Conservation (phyloP, 2,113 vertebrate species). For the Passer domesticus region DNA sequence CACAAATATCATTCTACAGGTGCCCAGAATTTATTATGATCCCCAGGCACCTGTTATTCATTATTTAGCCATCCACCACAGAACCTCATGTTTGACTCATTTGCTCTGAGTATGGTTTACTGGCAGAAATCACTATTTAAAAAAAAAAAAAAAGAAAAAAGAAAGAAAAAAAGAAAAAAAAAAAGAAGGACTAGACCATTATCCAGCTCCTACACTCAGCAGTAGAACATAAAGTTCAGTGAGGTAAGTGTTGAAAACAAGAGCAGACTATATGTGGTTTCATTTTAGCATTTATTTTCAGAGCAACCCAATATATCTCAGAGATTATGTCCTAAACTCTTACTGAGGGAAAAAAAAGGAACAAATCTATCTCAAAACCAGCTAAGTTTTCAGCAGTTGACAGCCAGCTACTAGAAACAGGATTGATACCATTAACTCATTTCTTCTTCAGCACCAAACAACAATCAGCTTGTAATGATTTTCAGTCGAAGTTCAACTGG, state of each 20-base stretch:
- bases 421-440: background rate
- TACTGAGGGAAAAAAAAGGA: fast-evolving
- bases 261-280: background rate
- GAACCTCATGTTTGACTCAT: background rate
- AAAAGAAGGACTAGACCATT: background rate
- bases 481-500: background rate
- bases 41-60: background rate
- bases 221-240: background rate
- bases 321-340: background rate
- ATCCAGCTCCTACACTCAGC: background rate
- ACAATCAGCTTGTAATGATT: background rate
- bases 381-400: background rate
- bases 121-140: background rate
- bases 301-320: background rate
- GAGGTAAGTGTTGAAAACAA: background rate
- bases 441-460: background rate
- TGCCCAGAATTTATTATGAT: background rate
- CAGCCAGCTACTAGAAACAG: background rate
- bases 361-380: background rate
- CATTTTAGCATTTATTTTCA: background rate
- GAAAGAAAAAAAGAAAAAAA: no score
- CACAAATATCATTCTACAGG: background rate
- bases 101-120: background rate
- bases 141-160: background rate
- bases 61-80: background rate